Evolutionary conservation across 2,113 vertebrate genomes (phyloP).

Genomic region (Fulmarus glacialis): DNA sequence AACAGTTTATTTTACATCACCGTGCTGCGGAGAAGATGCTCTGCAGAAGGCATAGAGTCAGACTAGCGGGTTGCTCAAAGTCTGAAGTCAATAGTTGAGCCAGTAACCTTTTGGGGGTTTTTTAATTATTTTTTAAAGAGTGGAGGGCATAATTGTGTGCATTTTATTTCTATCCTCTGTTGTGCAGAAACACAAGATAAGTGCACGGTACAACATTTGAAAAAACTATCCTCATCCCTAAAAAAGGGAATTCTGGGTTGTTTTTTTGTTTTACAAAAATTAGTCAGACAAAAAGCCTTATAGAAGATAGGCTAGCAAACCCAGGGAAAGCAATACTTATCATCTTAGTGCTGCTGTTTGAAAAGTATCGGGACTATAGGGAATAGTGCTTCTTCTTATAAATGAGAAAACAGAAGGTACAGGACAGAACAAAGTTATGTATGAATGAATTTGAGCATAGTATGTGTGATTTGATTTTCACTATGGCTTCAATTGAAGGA

Average conservation of each 20-base stretch:
- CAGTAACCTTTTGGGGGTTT: not conserved
- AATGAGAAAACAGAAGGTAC: not conserved
- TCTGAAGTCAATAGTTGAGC: not conserved
- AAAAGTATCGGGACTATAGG: not conserved
- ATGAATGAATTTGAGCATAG: not conserved
- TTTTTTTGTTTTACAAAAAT: not conserved
- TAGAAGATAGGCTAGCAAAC: not conserved
- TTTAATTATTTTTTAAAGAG: not conserved
- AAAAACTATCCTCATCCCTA: not conserved
- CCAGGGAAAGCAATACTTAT: not conserved
- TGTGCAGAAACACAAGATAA: not conserved
- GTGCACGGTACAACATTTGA: not conserved
- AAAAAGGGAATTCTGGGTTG: not conserved
- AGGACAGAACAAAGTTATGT: not conserved
- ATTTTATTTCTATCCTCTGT: not conserved
- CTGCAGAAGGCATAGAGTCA: not conserved
- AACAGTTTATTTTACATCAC: not conserved
- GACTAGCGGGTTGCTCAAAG: not conserved
- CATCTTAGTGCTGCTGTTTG: not conserved
- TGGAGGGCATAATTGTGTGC: not conserved
- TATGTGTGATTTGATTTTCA: not conserved
- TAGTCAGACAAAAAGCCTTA: not conserved
- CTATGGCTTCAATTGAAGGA: not conserved
- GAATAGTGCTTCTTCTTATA: not conserved
- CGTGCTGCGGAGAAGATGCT: not conserved